phyloP scores from a whole-genome alignment of 2,113 vertebrate genomes.

The Genyomyrus donnyi region DNA sequence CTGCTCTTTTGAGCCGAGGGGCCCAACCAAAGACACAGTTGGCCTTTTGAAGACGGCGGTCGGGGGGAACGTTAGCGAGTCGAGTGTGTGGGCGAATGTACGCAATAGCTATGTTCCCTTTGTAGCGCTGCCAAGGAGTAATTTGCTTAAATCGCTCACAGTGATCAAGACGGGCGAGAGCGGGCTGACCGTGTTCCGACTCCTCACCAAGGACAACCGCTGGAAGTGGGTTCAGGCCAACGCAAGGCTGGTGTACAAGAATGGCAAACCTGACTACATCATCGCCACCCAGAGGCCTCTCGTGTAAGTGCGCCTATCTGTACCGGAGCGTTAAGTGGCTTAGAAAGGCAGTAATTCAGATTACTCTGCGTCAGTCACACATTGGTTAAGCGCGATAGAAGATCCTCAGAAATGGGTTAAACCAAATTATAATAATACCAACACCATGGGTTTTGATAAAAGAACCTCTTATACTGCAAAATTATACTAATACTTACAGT shows the following conservation, averaged over 20 bases:
- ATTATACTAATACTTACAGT: not conserved
- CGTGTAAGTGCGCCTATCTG: slow-evolving; percentile 35
- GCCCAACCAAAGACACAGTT: not conserved
- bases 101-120: not conserved
- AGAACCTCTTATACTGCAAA: not conserved
- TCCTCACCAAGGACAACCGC: slow-evolving; percentile 46
- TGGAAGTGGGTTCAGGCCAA: slow-evolving; percentile 54
- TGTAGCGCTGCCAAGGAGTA: not conserved
- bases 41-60: not conserved
- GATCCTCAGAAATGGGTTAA: not conserved
- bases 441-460: not conserved
- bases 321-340: not conserved
- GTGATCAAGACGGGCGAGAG: slow-evolving; percentile 54
- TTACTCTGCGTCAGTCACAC: not conserved
- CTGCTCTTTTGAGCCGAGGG: not conserved
- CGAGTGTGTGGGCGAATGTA: not conserved
- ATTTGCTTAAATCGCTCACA: slow-evolving; percentile 19
- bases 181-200: slow-evolving; percentile 47
- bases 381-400: not conserved
- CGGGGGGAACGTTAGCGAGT: not conserved
- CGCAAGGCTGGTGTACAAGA: slow-evolving; percentile 48
- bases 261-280: slow-evolving; percentile 48
- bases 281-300: slow-evolving; percentile 50
- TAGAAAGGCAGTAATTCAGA: not conserved
- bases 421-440: not conserved